Evolutionary conservation across 2,113 vertebrate species (phyloP), one percentile per base, ranked within the genome.

Genomic region (Notothenia coriiceps): DNA sequence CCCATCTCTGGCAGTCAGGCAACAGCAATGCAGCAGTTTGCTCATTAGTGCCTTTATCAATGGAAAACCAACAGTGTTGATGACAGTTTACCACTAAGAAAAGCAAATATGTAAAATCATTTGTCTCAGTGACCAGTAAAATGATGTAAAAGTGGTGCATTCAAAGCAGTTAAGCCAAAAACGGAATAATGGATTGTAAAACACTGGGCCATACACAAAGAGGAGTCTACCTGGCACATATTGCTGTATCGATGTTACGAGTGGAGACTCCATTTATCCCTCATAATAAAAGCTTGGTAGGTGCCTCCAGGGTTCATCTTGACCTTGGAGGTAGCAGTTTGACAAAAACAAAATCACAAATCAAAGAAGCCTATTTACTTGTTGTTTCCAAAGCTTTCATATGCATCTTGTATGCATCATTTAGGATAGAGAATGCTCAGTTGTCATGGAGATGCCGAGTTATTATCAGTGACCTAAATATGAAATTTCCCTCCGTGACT

Each of bases 11-110:
- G 71, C 77, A 74, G 76, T 60, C 73, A 62, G 79, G 77, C 79
- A 73, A 67, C 49, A 40, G 70, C 49, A 40, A 12, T 51, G 57
- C 35, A 55, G 18, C 33, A 54, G 63, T 55, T 74, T 62, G 63
- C 79, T 84, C 76, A 86, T 88, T 87, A 74, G 73, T 49, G 66
- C 49, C 33, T 66, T 77, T 70, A 65, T 85, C 66, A 56, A 77
- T 65, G 71, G 43, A 5, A 44, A 77, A 46, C 5, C 20, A 59
- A 47, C 40, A 35, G 59, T 22, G 25, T 54, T 49, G 70, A 63
- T 76, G 61, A 82, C 64, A 69, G 57, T 46, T 56, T 33, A 29
- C 29, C 29, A 29, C 29, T 29, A 67, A 69, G 29, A 74, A 18
- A 54, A 57, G 65, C n/a, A 65, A 64, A 50, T 20, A 6, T 62